Conservation (phyloP, 2,113 vertebrate species). For the Pelecanoides urinatrix region DNA sequence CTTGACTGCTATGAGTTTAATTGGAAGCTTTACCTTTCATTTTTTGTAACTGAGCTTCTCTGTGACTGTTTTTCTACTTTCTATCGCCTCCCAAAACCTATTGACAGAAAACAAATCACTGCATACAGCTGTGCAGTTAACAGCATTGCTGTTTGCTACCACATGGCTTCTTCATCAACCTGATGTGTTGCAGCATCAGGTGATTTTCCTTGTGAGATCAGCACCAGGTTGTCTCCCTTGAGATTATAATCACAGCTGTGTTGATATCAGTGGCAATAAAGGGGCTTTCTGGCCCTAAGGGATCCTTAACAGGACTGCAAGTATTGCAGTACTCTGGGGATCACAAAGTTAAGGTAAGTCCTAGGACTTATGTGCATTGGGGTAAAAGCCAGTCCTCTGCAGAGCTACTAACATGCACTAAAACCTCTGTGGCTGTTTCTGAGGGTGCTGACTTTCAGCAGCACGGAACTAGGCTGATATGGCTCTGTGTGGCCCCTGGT, state of each 20-base stretch:
- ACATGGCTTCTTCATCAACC: not conserved
- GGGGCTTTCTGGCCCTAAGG: not conserved
- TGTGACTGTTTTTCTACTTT: not conserved
- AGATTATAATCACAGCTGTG: not conserved
- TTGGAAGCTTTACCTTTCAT: conserved; percentile 27
- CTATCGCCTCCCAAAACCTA: not conserved
- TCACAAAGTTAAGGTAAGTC: not conserved
- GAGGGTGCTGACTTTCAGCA: not conserved
- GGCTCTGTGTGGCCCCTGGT: not conserved
- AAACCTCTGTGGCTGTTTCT: not conserved
- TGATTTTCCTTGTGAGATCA: not conserved
- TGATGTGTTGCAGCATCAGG: not conserved
- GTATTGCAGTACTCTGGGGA: accelerated
- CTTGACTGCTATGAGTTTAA: conserved; percentile 62
- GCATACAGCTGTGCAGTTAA: not conserved
- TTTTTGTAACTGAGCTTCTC: conserved; percentile 7
- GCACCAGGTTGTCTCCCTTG: not conserved
- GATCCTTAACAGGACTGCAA: not conserved
- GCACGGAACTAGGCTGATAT: not conserved
- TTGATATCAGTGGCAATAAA: not conserved
- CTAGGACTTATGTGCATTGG: not conserved
- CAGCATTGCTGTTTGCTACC: not conserved
- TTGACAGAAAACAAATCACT: not conserved
- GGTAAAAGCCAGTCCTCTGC: not conserved
- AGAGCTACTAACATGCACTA: not conserved